phyloP scores from a whole-genome alignment of 2,113 vertebrate genomes.

The Solenodon paradoxus region DNA sequence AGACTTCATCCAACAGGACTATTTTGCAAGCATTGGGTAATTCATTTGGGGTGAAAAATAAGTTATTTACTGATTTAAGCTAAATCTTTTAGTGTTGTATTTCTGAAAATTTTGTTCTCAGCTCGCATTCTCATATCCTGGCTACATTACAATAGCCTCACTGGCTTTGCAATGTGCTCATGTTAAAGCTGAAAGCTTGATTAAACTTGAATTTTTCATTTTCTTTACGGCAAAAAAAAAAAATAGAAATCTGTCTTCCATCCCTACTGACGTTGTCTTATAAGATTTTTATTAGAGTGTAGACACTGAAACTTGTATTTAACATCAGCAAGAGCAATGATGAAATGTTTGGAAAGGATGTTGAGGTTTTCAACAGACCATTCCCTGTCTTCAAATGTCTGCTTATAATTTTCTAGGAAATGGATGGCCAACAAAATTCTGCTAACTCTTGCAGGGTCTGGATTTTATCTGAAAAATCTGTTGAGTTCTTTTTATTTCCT shows the following conservation, averaged over 20 bases:
- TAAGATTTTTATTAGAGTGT: background rate
- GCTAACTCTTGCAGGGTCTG: background rate
- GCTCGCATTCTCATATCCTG: background rate
- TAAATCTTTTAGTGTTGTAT: background rate
- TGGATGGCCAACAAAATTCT: background rate
- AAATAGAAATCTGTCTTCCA: background rate
- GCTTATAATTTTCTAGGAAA: background rate
- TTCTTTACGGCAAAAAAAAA: background rate
- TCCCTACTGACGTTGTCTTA: background rate
- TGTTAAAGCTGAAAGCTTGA: background rate
- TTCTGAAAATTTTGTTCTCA: background rate
- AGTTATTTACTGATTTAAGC: background rate
- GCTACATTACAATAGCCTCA: background rate
- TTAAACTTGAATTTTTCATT: constrained; percentile 20
- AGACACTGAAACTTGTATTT: background rate
- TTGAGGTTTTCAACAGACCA: background rate
- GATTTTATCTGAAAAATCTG: background rate
- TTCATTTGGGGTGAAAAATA: constrained; percentile 19
- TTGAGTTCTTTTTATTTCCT: background rate
- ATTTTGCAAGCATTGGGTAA: background rate
- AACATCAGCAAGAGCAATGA: background rate
- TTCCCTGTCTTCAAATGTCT: background rate
- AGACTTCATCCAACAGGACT: background rate
- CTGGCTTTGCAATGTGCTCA: background rate
- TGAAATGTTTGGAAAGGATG: background rate